Evolutionary conservation across 2,888 invertebrate species (phyloP), one percentile per base, ranked within the genome.

Genomic region (Stratiomys singularior): DNA sequence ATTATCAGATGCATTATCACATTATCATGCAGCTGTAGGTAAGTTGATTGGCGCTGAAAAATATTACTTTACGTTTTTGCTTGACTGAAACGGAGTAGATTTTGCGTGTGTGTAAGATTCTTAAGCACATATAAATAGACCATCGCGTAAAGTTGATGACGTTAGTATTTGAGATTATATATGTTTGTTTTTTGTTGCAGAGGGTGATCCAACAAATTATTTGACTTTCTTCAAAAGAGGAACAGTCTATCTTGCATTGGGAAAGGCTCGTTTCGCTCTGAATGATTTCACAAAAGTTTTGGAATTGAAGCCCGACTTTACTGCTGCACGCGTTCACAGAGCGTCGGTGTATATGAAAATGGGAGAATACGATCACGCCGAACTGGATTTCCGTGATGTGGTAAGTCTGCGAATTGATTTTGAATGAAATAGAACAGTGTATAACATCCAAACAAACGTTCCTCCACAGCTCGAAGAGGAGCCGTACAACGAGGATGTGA

Each of bases 1-100:
- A 86, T 91, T 98, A 80, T 93, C 96, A 66, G 99, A 99, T 89
- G 99, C 99, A 11, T 88, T 99, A 71, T 94, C 96, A 79, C 98
- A 99, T 86, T 99, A 97, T 88, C 98, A 99, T 89, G 95, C 96
- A 80, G 99, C 99, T 82, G 96, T 99, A 83, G 98, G 96, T 95
- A 86, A 90, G 93, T 88, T 13, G 21, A 3, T 5, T 37, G 9
- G 9, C 37, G 9, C 9, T 5, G 9, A 5, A 37, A 3, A 37
- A 37, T 37, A 37, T 1, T 28, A 21, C 21, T 23, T 60, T 52
- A 18, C 2, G 15, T 18, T 52, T 9, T 52, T 52, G 7, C 5
- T 37, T 37, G 37, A 21, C n/a, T 18, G 27, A 67, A 37, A n/a
- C 18, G 52, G 2, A 37, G 21, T 60, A 21, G 37, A 60, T 44